Evolutionary conservation across 2,113 vertebrate species (phyloP), one percentile per base, ranked within the genome.

Genomic region (Pelusios castaneus): DNA sequence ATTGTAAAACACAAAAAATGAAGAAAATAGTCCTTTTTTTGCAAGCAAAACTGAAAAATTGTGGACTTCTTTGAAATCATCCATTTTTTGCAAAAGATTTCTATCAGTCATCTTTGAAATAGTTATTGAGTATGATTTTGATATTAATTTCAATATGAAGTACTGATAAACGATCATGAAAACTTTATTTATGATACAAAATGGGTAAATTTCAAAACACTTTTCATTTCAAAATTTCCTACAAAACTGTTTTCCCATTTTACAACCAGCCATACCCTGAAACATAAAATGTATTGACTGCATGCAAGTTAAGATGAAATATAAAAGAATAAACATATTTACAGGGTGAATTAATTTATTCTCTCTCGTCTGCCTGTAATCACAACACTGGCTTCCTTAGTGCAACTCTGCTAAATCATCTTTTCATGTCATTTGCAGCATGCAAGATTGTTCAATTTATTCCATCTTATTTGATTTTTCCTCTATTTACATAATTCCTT

Each of bases 401-500:
- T 52, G 90, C 60, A 92, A 89, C 45, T 41, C 52, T 85, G 47
- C 55, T 92, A 90, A 58, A 60, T 89, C 58, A 63, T 77, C 78
- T 63, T 79, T 85, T 85, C 78, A 10, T 54, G 90, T 76, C 25
- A 76, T 94, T 56, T 73, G 34, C 55, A 85, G 5, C 22, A 85
- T 77, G 78, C 70, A 94, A 92, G 10, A 81, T 47, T 56, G n/a
- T 34, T 84, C 91, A 0, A 47, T 84, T 89, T 92, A 49, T 88
- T 93, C 67, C 63, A 51, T 3, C 13, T 95, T 91, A 94, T 86
- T 67, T 84, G 85, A 94, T 96, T 96, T 93, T 73, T 92, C 90
- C 45, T 84, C 76, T n/a, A 86, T 93, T 89, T 92, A 73, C 92
- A 82, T 93, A 92, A 92, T 91, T 92, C 45, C 58, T 82, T 86